Evolutionary conservation across 2,797 vertebrate species (phyloP).

Genomic region (Limosa lapponica): DNA sequence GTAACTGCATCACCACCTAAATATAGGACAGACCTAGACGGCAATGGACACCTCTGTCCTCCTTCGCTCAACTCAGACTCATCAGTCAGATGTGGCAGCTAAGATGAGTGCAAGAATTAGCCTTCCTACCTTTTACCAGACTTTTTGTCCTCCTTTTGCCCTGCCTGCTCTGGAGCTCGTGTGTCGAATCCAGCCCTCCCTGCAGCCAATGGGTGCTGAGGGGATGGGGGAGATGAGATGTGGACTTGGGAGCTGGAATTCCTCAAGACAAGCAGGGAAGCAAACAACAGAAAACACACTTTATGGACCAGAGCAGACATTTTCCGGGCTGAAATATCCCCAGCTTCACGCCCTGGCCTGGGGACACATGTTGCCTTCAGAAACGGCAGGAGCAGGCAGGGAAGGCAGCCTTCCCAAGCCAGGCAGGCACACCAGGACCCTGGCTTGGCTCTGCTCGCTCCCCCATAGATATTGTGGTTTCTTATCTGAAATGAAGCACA

Average conservation of each 20-base stretch:
- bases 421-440: neutral
- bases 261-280: neutral
- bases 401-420: neutral
- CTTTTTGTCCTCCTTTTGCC: neutral
- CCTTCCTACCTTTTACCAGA: neutral
- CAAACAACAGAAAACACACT: neutral
- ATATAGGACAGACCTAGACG: neutral
- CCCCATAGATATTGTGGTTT: neutral
- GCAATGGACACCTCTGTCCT: neutral
- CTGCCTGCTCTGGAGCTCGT: neutral
- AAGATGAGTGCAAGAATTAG: neutral
- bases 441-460: neutral
- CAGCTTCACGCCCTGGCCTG: neutral
- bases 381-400: neutral
- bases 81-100: neutral
- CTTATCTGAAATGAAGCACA: neutral
- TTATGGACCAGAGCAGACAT: neutral
- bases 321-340: neutral
- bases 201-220: fast-evolving
- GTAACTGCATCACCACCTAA: neutral
- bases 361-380: neutral
- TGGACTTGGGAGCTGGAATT: neutral
- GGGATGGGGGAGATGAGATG: neutral
- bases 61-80: fast-evolving
- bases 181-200: neutral